These are phyloP conservation scores for Corythucha ciliata DNA, from an alignment of 2,888 invertebrate genomes.

Conservation along the genomic window DNA sequence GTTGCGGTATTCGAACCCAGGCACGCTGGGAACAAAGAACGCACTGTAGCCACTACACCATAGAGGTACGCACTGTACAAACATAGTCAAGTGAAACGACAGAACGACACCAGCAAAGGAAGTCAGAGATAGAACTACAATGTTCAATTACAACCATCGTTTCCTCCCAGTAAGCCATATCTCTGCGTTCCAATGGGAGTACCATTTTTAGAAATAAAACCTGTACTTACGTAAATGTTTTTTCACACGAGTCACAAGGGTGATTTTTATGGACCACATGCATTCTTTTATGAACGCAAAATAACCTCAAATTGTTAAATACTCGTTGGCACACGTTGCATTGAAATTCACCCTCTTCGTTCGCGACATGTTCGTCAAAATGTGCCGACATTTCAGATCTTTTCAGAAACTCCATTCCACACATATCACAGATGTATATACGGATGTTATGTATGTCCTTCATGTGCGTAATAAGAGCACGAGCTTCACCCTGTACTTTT, in stretches of 20 bases:
- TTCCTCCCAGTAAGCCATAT: background rate
- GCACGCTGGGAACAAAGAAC: no score
- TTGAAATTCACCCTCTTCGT: slow-evolving; percentile 54
- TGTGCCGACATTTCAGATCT: slow-evolving; percentile 50
- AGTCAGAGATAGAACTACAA: no score
- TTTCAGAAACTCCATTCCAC: slow-evolving; percentile 55
- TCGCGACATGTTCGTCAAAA: slow-evolving; percentile 53
- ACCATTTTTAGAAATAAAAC: slow-evolving; percentile 1
- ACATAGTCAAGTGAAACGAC: no score
- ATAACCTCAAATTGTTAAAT: slow-evolving; percentile 52
- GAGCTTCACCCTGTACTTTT: slow-evolving; percentile 47
- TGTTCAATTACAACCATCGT: no score
- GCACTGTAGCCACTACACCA: no score
- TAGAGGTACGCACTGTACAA: no score
- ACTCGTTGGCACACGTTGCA: slow-evolving; percentile 55
- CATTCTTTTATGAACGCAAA: slow-evolving; percentile 55
- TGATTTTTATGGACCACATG: slow-evolving; percentile 54
- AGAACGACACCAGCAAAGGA: no score
- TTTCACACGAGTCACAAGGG: slow-evolving; percentile 56
- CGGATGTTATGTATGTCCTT: slow-evolving; percentile 51
- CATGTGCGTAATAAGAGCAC: slow-evolving; percentile 53
- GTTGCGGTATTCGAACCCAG: no score
- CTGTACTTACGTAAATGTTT: slow-evolving; percentile 49
- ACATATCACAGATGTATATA: slow-evolving; percentile 60
- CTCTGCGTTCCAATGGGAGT: background rate